These are phyloP conservation scores for Dasypus novemcinctus DNA, from an alignment of 2,113 vertebrate species.

Conservation along the genomic window DNA sequence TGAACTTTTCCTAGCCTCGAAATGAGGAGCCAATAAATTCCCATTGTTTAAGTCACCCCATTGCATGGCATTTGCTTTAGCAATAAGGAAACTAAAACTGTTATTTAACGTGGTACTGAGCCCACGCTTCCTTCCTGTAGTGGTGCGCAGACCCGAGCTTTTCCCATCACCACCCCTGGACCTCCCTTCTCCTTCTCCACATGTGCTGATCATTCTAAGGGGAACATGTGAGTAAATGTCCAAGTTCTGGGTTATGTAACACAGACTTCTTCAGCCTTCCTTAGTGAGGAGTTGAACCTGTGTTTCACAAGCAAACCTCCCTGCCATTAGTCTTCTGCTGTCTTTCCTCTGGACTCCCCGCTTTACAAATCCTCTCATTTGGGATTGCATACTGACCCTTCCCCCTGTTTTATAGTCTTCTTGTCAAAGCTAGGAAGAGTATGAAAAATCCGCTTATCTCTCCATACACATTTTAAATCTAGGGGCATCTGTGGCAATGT, in stretches of 20 bases:
- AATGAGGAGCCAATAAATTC: too few species aligned
- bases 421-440: neutral
- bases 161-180: fast-evolving
- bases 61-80: too few species aligned
- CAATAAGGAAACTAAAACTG: too few species aligned
- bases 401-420: neutral
- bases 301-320: neutral
- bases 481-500: neutral
- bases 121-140: neutral
- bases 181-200: neutral
- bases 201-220: neutral
- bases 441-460: neutral
- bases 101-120: too few species aligned
- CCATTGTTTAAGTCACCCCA: too few species aligned
- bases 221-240: neutral
- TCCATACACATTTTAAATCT: neutral
- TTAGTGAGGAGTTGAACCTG: neutral
- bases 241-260: neutral
- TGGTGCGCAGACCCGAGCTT: neutral
- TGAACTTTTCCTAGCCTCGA: too few species aligned
- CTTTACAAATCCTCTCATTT: neutral
- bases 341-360: neutral
- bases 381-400: neutral
- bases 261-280: neutral
- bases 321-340: neutral